Percentiles rank a stretch among this genome's conserved stretches.
These are phyloP conservation scores for Tokudaia muenninki DNA, from an alignment of 2,797 vertebrate genomes.

Conservation along the genomic window DNA sequence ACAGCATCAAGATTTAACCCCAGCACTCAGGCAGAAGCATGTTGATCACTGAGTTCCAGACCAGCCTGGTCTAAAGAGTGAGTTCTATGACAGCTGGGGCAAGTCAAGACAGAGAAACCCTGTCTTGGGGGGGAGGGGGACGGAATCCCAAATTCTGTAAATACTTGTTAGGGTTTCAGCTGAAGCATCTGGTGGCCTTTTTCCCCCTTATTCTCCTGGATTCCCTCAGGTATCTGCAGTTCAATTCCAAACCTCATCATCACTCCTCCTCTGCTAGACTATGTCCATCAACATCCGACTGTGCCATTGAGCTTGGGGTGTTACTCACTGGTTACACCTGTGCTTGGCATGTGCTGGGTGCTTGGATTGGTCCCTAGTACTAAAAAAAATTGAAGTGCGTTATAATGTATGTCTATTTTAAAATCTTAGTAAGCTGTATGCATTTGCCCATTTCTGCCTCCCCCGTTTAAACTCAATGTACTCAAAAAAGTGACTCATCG, in stretches of 20 bases:
- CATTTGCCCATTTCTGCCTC: background rate
- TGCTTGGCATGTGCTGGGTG: background rate
- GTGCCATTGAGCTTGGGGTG: background rate
- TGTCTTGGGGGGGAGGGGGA: background rate
- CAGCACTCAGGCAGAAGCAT: background rate
- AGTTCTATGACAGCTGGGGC: background rate
- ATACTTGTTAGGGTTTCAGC: background rate
- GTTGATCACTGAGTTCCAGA: background rate
- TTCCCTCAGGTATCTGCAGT: background rate
- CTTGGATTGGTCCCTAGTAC: background rate
- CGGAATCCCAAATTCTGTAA: background rate
- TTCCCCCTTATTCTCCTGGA: background rate
- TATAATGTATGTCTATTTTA: background rate
- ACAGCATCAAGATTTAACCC: background rate
- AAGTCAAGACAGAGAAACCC: background rate
- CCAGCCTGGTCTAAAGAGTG: background rate
- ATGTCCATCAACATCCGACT: conserved; percentile 7
- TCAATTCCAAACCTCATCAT: background rate
- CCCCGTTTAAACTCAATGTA: background rate
- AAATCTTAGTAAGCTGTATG: background rate
- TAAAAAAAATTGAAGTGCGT: no score
- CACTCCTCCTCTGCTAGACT: background rate
- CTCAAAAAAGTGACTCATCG: background rate
- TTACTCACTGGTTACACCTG: background rate
- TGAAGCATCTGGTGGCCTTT: background rate